Evolutionary conservation across 2,888 invertebrate genomes (phyloP).

Genomic region (Mechanitis messenoides): DNA sequence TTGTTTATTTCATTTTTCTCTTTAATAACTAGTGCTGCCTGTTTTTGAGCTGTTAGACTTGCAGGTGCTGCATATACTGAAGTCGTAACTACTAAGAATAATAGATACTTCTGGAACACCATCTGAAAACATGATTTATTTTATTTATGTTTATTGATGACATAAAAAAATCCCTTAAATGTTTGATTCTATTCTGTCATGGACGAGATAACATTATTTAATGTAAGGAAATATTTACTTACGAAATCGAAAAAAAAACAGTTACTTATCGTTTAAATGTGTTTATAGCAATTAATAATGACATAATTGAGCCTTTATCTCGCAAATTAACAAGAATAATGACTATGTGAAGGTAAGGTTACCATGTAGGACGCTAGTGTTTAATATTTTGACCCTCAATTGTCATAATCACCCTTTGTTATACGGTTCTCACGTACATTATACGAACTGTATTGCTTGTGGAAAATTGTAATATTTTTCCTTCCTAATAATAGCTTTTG

Average conservation of each 20-base stretch:
- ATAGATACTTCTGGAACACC: slow-evolving; percentile 35
- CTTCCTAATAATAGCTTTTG: too few species aligned
- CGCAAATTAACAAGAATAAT: slow-evolving; percentile 28
- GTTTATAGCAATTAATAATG: slow-evolving; percentile 13
- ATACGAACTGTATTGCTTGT: slow-evolving; percentile 13
- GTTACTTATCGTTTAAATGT: slow-evolving; percentile 2
- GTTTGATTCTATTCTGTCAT: too few species aligned
- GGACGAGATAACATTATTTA: neutral
- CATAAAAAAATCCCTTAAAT: too few species aligned
- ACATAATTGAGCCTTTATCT: slow-evolving; percentile 20
- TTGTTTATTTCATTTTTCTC: slow-evolving; percentile 25
- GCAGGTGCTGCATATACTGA: slow-evolving; percentile 39
- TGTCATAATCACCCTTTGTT: slow-evolving; percentile 54
- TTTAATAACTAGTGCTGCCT: slow-evolving; percentile 16
- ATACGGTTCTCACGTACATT: slow-evolving; percentile 51
- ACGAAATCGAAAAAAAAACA: neutral
- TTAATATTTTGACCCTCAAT: slow-evolving; percentile 51
- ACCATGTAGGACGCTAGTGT: slow-evolving; percentile 20
- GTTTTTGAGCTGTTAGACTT: slow-evolving; percentile 26
- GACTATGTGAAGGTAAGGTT: slow-evolving; percentile 29
- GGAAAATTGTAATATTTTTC: too few species aligned
- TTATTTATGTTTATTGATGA: too few species aligned
- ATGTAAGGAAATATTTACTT: slow-evolving; percentile 15
- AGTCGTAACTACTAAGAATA: slow-evolving; percentile 34
- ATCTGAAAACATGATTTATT: slow-evolving; percentile 38